Conservation (phyloP, 2,888 invertebrate genomes). For the Luperina testacea region DNA sequence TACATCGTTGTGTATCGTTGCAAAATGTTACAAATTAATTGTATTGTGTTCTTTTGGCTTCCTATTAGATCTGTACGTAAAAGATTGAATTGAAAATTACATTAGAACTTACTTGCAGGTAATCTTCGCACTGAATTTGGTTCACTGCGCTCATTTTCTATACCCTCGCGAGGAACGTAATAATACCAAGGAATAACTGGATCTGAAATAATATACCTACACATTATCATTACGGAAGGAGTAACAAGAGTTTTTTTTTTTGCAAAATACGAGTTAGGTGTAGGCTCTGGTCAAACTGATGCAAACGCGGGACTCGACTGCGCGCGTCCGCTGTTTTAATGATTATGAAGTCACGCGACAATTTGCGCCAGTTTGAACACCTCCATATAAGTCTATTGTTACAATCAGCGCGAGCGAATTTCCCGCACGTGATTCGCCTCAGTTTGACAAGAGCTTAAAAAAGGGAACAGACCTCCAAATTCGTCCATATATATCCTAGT, state of each 20-base stretch:
- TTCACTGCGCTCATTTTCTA: constrained; percentile 93
- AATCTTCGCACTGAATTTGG: constrained; percentile 92
- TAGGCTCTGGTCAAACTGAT: not conserved
- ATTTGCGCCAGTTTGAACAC: not conserved
- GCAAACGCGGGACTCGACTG: not conserved
- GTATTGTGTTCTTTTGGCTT: not conserved
- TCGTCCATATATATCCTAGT: constrained; percentile 94
- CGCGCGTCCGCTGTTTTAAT: not conserved
- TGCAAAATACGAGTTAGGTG: not conserved
- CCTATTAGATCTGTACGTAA: not conserved
- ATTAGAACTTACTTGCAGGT: constrained; percentile 89
- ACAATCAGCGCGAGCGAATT: not conserved
- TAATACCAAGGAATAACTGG: constrained; percentile 98
- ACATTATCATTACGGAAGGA: not conserved
- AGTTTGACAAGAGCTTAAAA: not conserved
- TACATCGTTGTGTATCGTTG: not conserved
- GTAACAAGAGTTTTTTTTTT: not conserved
- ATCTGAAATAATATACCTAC: constrained; percentile 89
- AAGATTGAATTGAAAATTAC: not conserved
- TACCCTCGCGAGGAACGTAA: constrained; percentile 93
- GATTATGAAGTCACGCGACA: not conserved
- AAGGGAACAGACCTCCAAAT: constrained; percentile 92
- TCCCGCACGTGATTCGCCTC: not conserved
- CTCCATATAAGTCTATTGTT: not conserved
- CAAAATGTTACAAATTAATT: not conserved